phyloP scores from a whole-genome alignment of 2,113 vertebrate genomes.

The Martes martes region DNA sequence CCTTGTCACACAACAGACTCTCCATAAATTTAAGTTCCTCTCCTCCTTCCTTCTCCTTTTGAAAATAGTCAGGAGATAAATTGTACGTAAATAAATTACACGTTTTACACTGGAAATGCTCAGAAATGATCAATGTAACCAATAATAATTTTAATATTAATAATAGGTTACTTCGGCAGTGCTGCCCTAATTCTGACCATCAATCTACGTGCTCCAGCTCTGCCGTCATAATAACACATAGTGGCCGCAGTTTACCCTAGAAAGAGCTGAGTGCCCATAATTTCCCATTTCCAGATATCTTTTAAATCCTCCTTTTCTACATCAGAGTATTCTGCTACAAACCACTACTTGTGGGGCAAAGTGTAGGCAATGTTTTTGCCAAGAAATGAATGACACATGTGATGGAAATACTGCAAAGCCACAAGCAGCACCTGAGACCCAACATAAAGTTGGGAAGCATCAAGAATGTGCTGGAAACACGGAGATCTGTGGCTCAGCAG shows the following conservation, averaged over 20 bases:
- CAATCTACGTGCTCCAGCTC: background rate
- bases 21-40: constrained; percentile 53
- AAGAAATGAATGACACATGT: constrained; percentile 16
- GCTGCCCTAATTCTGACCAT: constrained; percentile 39
- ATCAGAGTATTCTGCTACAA: background rate
- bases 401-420: background rate
- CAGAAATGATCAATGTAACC: constrained; percentile 69
- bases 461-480: background rate
- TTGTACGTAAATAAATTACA: constrained; percentile 71
- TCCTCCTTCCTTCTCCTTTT: constrained; percentile 25
- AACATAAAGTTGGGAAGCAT: background rate
- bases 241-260: background rate
- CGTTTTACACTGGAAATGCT: constrained; percentile 52
- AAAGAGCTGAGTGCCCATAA: background rate
- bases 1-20: constrained; percentile 1
- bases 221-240: background rate
- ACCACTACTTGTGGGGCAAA: background rate
- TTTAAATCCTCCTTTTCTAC: background rate
- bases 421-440: background rate
- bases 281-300: background rate
- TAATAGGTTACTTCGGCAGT: constrained; percentile 35
- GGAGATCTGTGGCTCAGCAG: background rate
- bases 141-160: constrained; percentile 71
- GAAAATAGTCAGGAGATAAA: constrained; percentile 63
- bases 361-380: background rate